These are phyloP conservation scores for Hypomesus transpacificus DNA, from an alignment of 2,113 vertebrate genomes.

Conservation along the genomic window DNA sequence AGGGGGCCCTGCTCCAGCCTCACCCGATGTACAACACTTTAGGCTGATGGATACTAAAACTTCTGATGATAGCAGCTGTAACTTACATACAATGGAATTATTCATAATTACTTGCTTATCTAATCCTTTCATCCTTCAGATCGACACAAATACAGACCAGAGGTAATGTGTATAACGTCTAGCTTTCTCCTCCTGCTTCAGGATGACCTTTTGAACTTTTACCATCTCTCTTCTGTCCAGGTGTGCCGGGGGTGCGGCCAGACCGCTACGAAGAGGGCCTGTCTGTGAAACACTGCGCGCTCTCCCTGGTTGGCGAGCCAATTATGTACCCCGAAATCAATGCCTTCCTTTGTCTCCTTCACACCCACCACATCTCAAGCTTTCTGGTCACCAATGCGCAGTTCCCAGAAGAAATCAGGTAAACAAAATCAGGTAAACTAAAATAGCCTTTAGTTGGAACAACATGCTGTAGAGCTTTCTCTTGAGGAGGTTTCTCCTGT, in stretches of 20 bases:
- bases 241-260: slow-evolving; percentile 81
- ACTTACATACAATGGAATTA: too few species aligned
- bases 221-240: slow-evolving; percentile 54
- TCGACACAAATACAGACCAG: too few species aligned
- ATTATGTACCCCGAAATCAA: slow-evolving; percentile 98
- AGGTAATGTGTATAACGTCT: neutral
- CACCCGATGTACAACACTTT: too few species aligned
- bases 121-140: too few species aligned
- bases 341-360: slow-evolving; percentile 81
- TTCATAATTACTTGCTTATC: too few species aligned
- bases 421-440: too few species aligned
- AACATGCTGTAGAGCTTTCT: too few species aligned
- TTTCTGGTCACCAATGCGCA: slow-evolving; percentile 96
- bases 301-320: slow-evolving; percentile 94
- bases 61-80: too few species aligned
- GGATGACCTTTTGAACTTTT: neutral
- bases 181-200: neutral
- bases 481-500: too few species aligned
- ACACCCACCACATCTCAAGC: slow-evolving; percentile 81
- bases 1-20: neutral
- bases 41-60: too few species aligned
- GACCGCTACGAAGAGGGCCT: slow-evolving; percentile 84
- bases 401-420: slow-evolving; percentile 93
- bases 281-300: slow-evolving; percentile 82
- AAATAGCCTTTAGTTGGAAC: too few species aligned